Conservation (phyloP, 2,113 vertebrate species). For the Syrrhaptes paradoxus region DNA sequence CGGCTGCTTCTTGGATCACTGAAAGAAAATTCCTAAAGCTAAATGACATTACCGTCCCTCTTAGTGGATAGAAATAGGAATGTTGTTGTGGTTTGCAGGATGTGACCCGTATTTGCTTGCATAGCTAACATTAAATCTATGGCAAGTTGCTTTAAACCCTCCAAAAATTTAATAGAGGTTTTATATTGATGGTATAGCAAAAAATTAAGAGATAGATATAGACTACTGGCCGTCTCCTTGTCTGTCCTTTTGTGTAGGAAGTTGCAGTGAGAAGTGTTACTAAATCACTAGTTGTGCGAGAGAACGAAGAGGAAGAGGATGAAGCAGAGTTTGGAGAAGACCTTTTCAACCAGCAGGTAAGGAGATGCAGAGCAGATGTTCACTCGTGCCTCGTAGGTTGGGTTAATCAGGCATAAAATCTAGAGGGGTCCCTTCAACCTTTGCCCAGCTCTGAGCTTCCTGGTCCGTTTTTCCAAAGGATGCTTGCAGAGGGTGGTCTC, state of each 20-base stretch:
- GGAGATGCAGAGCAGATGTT: not conserved
- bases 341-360: slow-evolving; percentile 86
- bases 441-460: not conserved
- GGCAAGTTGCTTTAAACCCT: not conserved
- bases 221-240: not conserved
- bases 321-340: slow-evolving; percentile 90
- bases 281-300: slow-evolving; percentile 74
- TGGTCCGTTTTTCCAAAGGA: not conserved
- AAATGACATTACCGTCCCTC: not conserved
- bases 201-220: not conserved
- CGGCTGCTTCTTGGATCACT: not conserved
- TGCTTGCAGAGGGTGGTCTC: not conserved
- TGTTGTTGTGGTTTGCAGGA: not conserved
- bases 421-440: not conserved
- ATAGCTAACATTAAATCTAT: not conserved
- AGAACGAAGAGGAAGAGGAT: slow-evolving; percentile 79
- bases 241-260: slow-evolving; percentile 75
- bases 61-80: not conserved
- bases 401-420: not conserved
- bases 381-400: not conserved
- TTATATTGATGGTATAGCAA: not conserved
- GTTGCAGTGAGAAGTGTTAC: slow-evolving; percentile 86
- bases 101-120: not conserved
- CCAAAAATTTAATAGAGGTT: too few relatives aligned
- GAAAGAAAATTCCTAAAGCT: not conserved